Percentiles rank a stretch among this genome's conserved stretches.
Evolutionary conservation across 2,113 vertebrate species (phyloP).

Genomic region (Notiomystis cincta): DNA sequence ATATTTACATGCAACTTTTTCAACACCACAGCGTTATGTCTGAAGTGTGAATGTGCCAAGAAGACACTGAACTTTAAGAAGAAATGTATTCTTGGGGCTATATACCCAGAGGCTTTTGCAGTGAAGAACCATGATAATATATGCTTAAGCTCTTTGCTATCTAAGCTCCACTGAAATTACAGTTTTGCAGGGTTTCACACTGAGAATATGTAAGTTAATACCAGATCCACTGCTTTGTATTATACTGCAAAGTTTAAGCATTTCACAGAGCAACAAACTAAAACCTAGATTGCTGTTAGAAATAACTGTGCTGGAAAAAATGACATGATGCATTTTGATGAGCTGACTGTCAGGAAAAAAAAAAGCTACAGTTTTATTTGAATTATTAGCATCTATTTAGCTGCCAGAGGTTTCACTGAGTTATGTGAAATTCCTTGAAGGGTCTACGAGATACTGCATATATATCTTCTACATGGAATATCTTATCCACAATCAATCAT

Average conservation of each 20-base stretch:
- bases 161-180: not conserved
- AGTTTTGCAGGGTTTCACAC: not conserved
- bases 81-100: not conserved
- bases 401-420: not conserved
- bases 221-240: not conserved
- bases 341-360: not conserved
- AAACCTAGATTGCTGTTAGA: not conserved
- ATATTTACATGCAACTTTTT: not conserved
- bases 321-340: not conserved
- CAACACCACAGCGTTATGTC: not conserved
- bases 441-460: not conserved
- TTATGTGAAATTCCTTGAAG: not conserved
- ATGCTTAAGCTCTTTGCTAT: not conserved
- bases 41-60: not conserved
- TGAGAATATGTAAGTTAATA: not conserved
- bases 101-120: not conserved
- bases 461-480: not conserved
- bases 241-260: not conserved
- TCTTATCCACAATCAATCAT: not conserved
- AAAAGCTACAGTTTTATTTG: not conserved
- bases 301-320: not conserved
- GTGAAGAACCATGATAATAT: not conserved
- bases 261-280: not conserved
- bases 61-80: not conserved
- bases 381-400: not conserved